phyloP scores from a whole-genome alignment of 2,113 vertebrate species.

The Aegithalos caudatus region DNA sequence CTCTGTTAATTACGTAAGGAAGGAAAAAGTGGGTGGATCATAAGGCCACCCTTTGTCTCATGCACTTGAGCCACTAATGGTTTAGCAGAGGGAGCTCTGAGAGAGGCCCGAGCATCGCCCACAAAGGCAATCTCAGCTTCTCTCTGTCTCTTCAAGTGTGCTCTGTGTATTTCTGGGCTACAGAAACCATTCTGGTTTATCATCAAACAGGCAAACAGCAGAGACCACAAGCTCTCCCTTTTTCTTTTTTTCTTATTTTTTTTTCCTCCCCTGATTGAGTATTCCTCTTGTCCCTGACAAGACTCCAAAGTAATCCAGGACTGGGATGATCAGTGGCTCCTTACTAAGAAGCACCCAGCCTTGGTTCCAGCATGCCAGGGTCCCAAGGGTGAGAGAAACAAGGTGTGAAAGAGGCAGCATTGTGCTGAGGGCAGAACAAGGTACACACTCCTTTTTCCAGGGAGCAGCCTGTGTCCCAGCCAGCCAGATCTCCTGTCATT shows the following conservation, averaged over 20 bases:
- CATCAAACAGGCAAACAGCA: neutral
- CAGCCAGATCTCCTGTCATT: neutral
- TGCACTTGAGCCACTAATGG: too few relatives aligned
- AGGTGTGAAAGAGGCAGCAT: neutral
- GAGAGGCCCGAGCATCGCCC: too few relatives aligned
- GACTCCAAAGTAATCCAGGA: neutral
- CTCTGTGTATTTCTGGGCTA: neutral
- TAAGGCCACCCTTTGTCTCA: too few relatives aligned
- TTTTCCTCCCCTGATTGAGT: rapidly evolving
- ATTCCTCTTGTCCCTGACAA: neutral
- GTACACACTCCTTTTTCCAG: neutral
- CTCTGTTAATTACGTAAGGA: too few relatives aligned
- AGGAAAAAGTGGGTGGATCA: too few relatives aligned
- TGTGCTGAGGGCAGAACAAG: neutral
- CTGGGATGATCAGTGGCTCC: neutral
- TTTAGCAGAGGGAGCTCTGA: too few relatives aligned
- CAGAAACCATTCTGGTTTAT: neutral
- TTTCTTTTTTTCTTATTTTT: too few relatives aligned
- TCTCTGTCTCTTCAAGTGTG: neutral
- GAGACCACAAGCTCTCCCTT: neutral
- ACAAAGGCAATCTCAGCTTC: neutral
- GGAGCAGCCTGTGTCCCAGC: neutral
- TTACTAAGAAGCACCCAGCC: neutral
- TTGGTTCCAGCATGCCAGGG: neutral
- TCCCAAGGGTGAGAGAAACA: neutral